These are phyloP conservation scores for Hydropotes inermis DNA, from an alignment of 2,113 vertebrate species.

Conservation along the genomic window DNA sequence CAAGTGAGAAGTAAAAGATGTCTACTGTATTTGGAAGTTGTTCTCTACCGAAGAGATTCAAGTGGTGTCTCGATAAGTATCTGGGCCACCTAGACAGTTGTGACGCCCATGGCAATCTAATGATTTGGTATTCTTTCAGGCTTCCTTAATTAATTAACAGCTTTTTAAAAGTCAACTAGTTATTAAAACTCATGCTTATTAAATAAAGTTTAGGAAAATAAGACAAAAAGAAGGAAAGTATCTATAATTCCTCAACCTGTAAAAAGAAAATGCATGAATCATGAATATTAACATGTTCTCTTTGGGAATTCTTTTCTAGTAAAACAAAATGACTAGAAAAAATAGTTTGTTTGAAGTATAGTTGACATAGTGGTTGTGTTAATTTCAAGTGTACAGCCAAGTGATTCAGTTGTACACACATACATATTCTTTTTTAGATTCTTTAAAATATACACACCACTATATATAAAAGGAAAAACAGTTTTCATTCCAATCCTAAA, in stretches of 20 bases:
- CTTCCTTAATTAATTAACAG: background rate
- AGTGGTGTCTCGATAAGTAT: background rate
- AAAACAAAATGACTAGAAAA: background rate
- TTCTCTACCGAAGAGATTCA: background rate
- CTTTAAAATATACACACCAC: background rate
- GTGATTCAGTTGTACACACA: background rate
- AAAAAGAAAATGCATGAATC: background rate
- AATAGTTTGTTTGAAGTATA: background rate
- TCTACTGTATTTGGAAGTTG: background rate
- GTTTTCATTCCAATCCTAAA: background rate
- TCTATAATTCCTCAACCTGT: background rate
- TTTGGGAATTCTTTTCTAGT: background rate
- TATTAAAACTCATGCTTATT: background rate
- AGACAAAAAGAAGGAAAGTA: background rate
- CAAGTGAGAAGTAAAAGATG: background rate
- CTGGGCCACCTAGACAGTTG: background rate
- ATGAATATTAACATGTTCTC: background rate
- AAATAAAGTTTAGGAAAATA: background rate
- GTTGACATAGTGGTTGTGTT: background rate
- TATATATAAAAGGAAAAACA: background rate
- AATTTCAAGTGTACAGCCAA: background rate
- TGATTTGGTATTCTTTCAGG: background rate
- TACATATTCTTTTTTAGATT: background rate
- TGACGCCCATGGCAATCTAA: background rate
- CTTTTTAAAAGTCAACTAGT: background rate